Percentiles rank a stretch among this genome's conserved stretches.
These are phyloP conservation scores for Psephotus haematonotus DNA, from an alignment of 2,113 vertebrate species.

Conservation along the genomic window DNA sequence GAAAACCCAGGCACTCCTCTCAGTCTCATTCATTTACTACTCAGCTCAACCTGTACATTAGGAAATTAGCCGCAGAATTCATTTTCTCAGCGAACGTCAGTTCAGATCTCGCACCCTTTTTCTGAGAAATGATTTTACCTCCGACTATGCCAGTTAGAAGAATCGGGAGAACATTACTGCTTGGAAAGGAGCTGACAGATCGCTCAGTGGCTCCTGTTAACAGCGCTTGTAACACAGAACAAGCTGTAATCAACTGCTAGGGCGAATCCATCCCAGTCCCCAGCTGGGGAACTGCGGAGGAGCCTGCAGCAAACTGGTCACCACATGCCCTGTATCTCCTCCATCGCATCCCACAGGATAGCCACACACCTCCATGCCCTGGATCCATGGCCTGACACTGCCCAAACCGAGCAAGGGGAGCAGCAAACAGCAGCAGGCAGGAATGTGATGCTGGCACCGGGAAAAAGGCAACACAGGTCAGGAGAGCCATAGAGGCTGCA, in stretches of 20 bases:
- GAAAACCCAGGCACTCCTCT: neutral
- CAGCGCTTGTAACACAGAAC: neutral
- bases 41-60: neutral
- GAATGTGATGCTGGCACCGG: accelerated
- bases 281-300: neutral
- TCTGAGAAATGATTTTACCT: neutral
- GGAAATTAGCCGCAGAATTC: conserved; percentile 19
- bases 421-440: neutral
- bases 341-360: accelerated
- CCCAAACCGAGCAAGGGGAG: neutral
- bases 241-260: accelerated
- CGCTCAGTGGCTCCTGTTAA: accelerated
- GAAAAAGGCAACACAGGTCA: no score
- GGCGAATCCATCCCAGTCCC: neutral
- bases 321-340: accelerated
- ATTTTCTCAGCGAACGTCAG: neutral
- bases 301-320: neutral
- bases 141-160: neutral
- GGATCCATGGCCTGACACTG: accelerated
- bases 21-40: neutral
- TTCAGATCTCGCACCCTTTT: neutral
- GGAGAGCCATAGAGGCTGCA: neutral
- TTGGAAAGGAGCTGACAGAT: neutral
- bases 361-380: accelerated
- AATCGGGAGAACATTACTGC: neutral